phyloP scores from a whole-genome alignment of 1,140 invertebrate species.

The Neoseiulus cucumeris region DNA sequence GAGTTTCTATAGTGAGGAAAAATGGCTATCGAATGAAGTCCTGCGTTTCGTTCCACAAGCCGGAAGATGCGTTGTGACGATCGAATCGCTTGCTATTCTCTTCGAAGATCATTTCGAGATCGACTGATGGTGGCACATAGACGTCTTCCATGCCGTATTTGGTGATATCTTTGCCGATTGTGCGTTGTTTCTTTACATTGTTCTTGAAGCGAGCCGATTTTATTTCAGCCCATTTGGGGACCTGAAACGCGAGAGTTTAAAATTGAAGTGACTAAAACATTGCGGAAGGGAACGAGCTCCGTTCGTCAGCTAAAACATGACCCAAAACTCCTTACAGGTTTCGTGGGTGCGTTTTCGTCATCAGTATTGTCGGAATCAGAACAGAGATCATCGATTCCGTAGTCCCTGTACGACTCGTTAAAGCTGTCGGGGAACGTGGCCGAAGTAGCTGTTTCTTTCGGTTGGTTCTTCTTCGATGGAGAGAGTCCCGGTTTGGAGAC shows the following conservation, averaged over 20 bases:
- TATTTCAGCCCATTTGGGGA: background rate
- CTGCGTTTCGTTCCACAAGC: conserved; percentile 5
- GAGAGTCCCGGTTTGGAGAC: background rate
- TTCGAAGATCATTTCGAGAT: background rate
- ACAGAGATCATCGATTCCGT: background rate
- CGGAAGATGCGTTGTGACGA: background rate
- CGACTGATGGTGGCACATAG: background rate
- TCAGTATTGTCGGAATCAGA: conserved; percentile 3
- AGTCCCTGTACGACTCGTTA: background rate
- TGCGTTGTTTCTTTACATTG: background rate
- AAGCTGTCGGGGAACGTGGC: background rate
- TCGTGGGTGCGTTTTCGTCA: background rate
- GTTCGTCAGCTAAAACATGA: no score
- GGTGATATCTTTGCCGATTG: background rate
- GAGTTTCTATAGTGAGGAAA: no score
- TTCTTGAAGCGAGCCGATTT: background rate
- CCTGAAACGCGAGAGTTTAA: background rate
- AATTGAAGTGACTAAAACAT: no score
- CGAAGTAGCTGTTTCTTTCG: background rate
- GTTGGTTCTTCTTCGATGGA: background rate
- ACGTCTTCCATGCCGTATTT: background rate
- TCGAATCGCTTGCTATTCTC: background rate
- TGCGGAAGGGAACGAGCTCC: no score
- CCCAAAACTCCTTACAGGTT: background rate
- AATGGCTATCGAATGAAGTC: background rate